Conservation (phyloP, 2,797 vertebrate genomes). For the Semotilus atromaculatus region DNA sequence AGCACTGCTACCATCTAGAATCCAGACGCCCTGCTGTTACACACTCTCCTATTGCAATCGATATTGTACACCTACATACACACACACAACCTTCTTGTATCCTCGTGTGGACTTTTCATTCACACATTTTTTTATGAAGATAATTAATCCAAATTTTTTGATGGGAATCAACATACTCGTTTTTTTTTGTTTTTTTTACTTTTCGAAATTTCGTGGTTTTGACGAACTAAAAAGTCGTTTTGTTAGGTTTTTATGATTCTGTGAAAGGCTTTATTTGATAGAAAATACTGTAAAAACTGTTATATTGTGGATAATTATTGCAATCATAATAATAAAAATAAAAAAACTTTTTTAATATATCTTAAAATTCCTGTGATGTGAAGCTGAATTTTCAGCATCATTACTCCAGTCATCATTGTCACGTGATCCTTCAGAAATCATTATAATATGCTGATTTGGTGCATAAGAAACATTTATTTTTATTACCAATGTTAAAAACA, state of each 20-base stretch:
- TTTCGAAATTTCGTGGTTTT: too few species aligned
- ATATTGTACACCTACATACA: not conserved
- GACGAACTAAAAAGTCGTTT: too few species aligned
- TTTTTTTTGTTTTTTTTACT: too few species aligned
- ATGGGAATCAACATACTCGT: not conserved
- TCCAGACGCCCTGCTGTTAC: not conserved
- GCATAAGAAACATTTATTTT: not conserved
- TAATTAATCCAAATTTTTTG: not conserved
- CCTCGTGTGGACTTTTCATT: not conserved
- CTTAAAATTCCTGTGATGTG: too few species aligned
- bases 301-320: too few species aligned
- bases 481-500: not conserved
- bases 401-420: not conserved
- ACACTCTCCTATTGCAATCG: not conserved
- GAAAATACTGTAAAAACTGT: too few species aligned
- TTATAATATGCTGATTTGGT: not conserved
- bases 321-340: too few species aligned
- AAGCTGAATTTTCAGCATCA: not conserved
- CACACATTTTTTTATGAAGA: not conserved
- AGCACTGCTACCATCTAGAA: not conserved
- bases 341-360: too few species aligned
- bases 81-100: not conserved
- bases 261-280: too few species aligned
- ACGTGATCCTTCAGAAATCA: not conserved
- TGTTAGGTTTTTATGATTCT: too few species aligned